Conservation (phyloP, 2,113 vertebrate genomes). For the Promerops cafer region DNA sequence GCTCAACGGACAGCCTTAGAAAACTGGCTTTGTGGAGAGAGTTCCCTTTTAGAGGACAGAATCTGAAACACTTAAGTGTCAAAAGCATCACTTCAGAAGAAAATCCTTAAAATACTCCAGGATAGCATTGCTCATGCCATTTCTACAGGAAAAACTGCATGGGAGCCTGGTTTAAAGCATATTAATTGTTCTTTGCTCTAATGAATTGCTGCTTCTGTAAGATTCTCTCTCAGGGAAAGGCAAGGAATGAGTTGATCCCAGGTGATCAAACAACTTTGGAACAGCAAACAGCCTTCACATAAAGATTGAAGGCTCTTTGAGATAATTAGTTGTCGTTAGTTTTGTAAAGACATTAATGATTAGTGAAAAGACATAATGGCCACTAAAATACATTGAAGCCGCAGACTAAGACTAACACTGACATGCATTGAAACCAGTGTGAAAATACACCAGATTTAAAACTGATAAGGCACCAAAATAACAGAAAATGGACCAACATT, state of each 20-base stretch:
- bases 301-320: background rate
- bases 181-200: background rate
- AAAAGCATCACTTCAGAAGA: background rate
- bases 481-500: background rate
- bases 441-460: background rate
- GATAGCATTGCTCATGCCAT: background rate
- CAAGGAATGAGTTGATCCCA: background rate
- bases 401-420: background rate
- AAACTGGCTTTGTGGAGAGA: background rate
- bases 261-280: background rate
- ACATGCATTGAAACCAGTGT: background rate
- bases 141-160: background rate
- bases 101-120: background rate
- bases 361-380: background rate
- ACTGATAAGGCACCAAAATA: background rate
- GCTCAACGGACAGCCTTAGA: background rate
- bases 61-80: background rate
- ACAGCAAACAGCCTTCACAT: background rate
- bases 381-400: background rate
- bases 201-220: background rate
- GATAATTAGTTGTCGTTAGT: background rate
- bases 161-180: background rate
- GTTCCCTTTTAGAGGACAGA: background rate
- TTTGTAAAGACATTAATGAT: background rate
- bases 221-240: background rate